Base-by-base conservation (phyloP, 2,888 invertebrate species). In the Heliconius aoede region DNA sequence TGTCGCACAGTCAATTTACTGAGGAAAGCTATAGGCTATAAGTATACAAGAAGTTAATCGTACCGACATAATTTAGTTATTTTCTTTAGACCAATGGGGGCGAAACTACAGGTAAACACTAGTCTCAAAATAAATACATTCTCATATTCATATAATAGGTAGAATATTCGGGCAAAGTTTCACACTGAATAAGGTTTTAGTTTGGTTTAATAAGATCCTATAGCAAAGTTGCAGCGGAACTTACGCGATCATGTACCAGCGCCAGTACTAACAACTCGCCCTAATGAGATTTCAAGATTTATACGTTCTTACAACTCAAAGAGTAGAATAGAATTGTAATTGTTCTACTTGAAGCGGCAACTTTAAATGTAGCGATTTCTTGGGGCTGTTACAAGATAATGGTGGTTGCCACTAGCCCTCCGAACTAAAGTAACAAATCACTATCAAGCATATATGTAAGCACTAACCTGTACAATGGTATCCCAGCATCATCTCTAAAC, bases 401-500 rank as follows among this genome's bases (percentile, higher is more conserved):
- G 7, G n/a, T 21, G 21, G 30, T 30, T 15, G 18, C n/a, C n/a
- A n/a, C n/a, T n/a, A n/a, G n/a, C n/a, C n/a, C n/a, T n/a, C n/a
- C n/a, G n/a, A n/a, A n/a, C n/a, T n/a, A n/a, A n/a, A n/a, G n/a
- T n/a, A n/a, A n/a, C n/a, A n/a, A n/a, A n/a, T n/a, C n/a, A n/a
- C n/a, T n/a, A n/a, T 5, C 11, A 24, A 58, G 1, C 51, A 55
- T 55, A n/a, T 55, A 55, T 7, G 11, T 3, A 58, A 60, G 60
- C 60, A 32, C 95, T 92, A 87, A 98, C 98, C 98, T 98, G 95
- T 98, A 98, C 73, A 98, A 95, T 26, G 98, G 98, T 85, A 97
- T 97, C 73, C 97, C 98, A 74, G 97, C 97, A 85, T 97, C 97
- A 86, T 98, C 97, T 85, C 97, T 96, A 94, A 98, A 98, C 98